Evolutionary conservation across 1,140 invertebrate genomes (phyloP).

Genomic region (Vollenhovia emeryi): DNA sequence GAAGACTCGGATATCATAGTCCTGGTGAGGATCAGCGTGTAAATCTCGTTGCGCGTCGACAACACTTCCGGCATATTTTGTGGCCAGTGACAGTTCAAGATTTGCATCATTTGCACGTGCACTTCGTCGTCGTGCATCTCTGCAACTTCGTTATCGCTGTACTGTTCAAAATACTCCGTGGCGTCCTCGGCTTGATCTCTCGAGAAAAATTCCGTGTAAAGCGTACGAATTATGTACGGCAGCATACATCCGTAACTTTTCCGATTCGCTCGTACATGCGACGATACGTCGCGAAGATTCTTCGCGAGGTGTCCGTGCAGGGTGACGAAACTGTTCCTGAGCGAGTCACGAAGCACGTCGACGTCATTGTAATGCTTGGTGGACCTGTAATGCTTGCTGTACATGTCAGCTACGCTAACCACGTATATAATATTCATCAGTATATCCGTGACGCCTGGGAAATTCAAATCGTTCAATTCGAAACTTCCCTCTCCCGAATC

Average conservation of each 20-base stretch:
- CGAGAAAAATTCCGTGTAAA: constrained; percentile 52
- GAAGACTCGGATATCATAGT: constrained; percentile 34
- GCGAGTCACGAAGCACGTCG: constrained; percentile 40
- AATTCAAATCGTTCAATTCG: constrained; percentile 19
- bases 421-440: constrained; percentile 74
- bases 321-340: constrained; percentile 58
- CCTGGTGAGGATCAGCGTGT: constrained; percentile 67
- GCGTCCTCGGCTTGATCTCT: not conserved
- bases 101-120: constrained; percentile 58
- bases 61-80: constrained; percentile 20
- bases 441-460: constrained; percentile 55
- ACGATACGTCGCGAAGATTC: constrained; percentile 55
- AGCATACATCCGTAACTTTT: constrained; percentile 61
- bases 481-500: constrained; percentile 7
- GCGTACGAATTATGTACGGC: constrained; percentile 59
- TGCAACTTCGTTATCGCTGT: not conserved
- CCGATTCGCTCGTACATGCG: constrained; percentile 45
- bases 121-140: constrained; percentile 17
- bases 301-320: constrained; percentile 58
- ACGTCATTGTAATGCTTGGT: constrained; percentile 66
- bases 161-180: constrained; percentile 36
- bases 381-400: constrained; percentile 79
- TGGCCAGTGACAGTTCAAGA: constrained; percentile 54
- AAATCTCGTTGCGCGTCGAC: constrained; percentile 47
- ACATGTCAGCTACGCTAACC: constrained; percentile 73